These are phyloP conservation scores for Drosophila putrida DNA, from an alignment of 2,888 invertebrate species.

Conservation along the genomic window DNA sequence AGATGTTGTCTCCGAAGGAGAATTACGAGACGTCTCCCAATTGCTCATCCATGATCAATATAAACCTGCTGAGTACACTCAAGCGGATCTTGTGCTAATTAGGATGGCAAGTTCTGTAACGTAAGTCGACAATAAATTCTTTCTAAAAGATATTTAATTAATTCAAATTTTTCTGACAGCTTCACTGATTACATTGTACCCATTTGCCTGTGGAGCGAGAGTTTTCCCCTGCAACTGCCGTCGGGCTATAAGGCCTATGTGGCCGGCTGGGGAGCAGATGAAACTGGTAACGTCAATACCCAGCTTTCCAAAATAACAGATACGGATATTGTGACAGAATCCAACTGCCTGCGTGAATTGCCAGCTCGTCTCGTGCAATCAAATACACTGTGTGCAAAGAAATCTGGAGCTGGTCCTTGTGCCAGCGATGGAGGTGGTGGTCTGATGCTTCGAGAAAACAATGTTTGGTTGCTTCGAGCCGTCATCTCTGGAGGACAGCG, in stretches of 20 bases:
- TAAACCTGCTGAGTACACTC: conserved; percentile 65
- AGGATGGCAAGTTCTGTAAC: conserved; percentile 80
- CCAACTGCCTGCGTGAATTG: conserved; percentile 86
- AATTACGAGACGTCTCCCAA: conserved; percentile 62
- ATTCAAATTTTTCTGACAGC: conserved; percentile 39
- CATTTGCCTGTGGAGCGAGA: conserved; percentile 82
- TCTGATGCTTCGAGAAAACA: conserved; percentile 85
- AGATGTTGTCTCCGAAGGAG: conserved; percentile 52
- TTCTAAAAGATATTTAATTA: neutral
- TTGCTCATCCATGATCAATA: conserved; percentile 85
- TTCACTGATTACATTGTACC: conserved; percentile 73
- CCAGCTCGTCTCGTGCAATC: conserved; percentile 61
- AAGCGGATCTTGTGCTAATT: conserved; percentile 86
- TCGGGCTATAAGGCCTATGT: conserved; percentile 85
- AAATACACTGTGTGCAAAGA: conserved; percentile 82
- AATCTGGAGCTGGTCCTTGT: conserved; percentile 83
- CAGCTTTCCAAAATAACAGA: conserved; percentile 85
- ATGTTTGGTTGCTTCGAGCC: conserved; percentile 86
- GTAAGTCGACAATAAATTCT: conserved; percentile 45
- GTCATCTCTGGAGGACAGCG: conserved; percentile 85
- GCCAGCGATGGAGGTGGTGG: conserved; percentile 88
- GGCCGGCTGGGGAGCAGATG: conserved; percentile 87
- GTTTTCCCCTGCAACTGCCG: conserved; percentile 72
- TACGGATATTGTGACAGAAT: conserved; percentile 86
- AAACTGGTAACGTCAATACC: conserved; percentile 67